These are phyloP conservation scores for Deilephila porcellus DNA, from an alignment of 2,888 invertebrate species.

Conservation along the genomic window DNA sequence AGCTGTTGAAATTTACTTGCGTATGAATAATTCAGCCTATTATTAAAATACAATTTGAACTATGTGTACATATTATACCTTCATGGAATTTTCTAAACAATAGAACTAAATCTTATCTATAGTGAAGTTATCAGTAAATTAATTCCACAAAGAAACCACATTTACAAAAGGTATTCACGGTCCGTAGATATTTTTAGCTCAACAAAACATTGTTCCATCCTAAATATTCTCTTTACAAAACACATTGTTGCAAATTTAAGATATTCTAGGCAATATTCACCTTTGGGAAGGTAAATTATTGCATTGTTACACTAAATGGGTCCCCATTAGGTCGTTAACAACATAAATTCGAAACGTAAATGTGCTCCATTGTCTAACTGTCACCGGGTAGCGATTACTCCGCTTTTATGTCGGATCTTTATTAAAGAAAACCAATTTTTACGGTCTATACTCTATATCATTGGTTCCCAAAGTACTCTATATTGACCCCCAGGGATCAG, in stretches of 20 bases:
- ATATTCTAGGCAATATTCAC: slow-evolving; percentile 40
- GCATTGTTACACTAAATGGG: slow-evolving; percentile 41
- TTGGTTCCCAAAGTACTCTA: too few relatives aligned
- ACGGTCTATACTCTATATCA: background rate
- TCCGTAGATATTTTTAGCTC: background rate
- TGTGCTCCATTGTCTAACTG: slow-evolving; percentile 45
- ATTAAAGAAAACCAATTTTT: slow-evolving; percentile 25
- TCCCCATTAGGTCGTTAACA: slow-evolving; percentile 45
- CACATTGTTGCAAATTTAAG: slow-evolving; percentile 11
- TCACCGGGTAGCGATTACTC: slow-evolving; percentile 39
- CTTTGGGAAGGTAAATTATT: slow-evolving; percentile 42
- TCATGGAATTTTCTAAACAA: too few relatives aligned
- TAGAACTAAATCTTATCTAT: too few relatives aligned
- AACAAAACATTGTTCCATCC: background rate
- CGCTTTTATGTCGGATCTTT: slow-evolving; percentile 10
- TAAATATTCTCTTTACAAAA: background rate
- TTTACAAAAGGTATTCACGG: background rate
- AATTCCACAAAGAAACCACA: too few relatives aligned
- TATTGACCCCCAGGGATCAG: too few relatives aligned
- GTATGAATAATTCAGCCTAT: too few relatives aligned
- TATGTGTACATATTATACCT: too few relatives aligned
- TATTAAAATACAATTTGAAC: too few relatives aligned
- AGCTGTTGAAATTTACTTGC: too few relatives aligned
- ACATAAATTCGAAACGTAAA: slow-evolving; percentile 44
- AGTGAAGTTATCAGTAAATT: too few relatives aligned